Percentiles rank a stretch among this genome's conserved stretches.
These are phyloP conservation scores for Sardinella longiceps DNA, from an alignment of 2,797 vertebrate species.

Conservation along the genomic window DNA sequence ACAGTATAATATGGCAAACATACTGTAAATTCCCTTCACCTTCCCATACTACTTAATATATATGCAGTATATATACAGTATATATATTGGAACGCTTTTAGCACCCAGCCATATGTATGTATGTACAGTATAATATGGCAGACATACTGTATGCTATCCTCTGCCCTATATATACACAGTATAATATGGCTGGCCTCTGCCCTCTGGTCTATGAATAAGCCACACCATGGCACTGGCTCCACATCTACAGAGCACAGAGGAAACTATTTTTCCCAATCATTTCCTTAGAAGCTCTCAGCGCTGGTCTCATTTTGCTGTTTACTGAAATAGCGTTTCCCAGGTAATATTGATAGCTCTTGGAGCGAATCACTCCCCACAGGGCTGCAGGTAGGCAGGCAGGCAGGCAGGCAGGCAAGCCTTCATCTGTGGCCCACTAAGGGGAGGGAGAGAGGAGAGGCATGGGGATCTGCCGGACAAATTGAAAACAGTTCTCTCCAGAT, in stretches of 20 bases:
- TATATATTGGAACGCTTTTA: no score
- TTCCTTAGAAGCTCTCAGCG: neutral
- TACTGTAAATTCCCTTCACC: neutral
- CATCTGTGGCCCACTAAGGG: neutral
- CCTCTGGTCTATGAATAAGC: neutral
- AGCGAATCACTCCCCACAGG: neutral
- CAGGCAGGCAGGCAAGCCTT: neutral
- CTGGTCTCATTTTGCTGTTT: neutral
- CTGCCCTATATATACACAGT: neutral
- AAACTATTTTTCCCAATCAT: neutral
- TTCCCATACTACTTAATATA: no score
- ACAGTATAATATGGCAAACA: no score
- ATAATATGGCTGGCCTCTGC: neutral
- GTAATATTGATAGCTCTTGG: conserved; percentile 7
- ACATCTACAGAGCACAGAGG: neutral
- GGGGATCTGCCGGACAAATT: neutral
- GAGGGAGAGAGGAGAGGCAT: neutral
- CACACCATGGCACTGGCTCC: neutral
- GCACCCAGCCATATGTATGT: no score
- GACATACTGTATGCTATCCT: no score
- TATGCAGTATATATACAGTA: no score
- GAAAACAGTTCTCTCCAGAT: conserved; percentile 12
- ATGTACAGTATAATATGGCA: no score
- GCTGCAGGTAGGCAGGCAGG: neutral
- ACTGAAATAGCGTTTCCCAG: neutral